These are phyloP conservation scores for Lagria hirta DNA, from an alignment of 2,888 invertebrate genomes.

Conservation along the genomic window DNA sequence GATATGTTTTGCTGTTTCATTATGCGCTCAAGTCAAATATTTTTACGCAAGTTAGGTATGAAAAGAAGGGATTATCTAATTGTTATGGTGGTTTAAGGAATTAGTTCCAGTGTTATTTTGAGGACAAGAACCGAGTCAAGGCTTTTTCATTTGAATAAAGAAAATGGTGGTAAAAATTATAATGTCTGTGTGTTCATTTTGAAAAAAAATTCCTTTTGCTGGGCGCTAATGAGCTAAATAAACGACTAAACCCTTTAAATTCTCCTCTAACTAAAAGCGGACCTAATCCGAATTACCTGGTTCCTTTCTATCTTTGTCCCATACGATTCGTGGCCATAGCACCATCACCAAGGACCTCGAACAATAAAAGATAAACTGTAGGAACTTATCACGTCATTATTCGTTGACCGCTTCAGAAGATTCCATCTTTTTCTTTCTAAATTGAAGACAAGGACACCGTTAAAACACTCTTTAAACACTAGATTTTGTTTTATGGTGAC, in stretches of 20 bases:
- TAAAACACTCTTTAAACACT: constrained; percentile 24
- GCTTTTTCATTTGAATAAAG: no score
- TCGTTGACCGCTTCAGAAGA: constrained; percentile 21
- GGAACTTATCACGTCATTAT: constrained; percentile 37
- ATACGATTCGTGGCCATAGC: constrained; percentile 1
- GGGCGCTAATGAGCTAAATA: constrained; percentile 41
- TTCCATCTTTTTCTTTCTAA: constrained; percentile 22
- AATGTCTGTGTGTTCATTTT: no score
- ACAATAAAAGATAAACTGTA: constrained; percentile 29
- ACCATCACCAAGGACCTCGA: constrained; percentile 10
- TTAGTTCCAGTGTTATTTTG: no score
- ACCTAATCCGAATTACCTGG: constrained; percentile 40
- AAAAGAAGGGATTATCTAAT: no score
- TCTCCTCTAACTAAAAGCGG: constrained; percentile 43
- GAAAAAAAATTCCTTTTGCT: constrained; percentile 15
- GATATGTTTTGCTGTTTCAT: no score
- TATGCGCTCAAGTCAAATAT: no score
- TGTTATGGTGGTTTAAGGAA: no score
- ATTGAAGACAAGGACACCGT: constrained; percentile 25
- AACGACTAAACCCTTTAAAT: constrained; percentile 43
- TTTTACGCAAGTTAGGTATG: no score
- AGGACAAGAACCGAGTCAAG: no score
- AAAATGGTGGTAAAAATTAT: no score
- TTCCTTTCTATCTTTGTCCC: constrained; percentile 20
- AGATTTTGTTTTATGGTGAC: constrained; percentile 26